Base-by-base conservation (phyloP, 2,797 vertebrate species). In the Borostomias antarcticus region DNA sequence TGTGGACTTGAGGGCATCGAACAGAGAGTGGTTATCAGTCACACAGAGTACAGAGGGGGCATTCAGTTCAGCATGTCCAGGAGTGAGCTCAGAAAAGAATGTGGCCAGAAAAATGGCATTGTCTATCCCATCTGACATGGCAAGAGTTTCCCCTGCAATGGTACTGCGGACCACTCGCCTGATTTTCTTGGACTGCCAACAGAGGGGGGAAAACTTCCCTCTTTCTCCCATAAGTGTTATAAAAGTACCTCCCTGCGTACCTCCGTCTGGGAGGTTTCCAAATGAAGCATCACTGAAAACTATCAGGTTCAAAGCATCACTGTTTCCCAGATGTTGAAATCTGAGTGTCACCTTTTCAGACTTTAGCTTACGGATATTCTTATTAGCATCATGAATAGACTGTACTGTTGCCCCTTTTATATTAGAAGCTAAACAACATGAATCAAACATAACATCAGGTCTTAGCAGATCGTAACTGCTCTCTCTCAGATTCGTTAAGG, bases 281-380 rank as follows among this genome's bases (percentile, higher is more conserved):
- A 57, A n/a, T 28, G 75, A 75, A 1, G 58, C 30, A 59, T 76
- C 71, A 63, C 76, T 62, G 60, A 76, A 73, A n/a, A 66, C 50
- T 8, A 76, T 47, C 2, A 66, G 13, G 30, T 73, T 67, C 45
- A 5, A n/a, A n/a, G n/a, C n/a, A n/a, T n/a, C 65, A 45, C n/a
- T 52, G 9, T 70, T 37, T 26, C 66, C 70, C 11, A 76, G 13
- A 43, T 69, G 25, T 35, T 72, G 68, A 61, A 76, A 80, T 25
- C 43, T 75, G 30, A 69, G 32, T 1, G 33, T 70, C 23, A 70
- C 66, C 2, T 76, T n/a, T 6, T 73, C 33, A 43, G 66, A 68
- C 21, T 70, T 72, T 0, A 70, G 29, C 68, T 66, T 67, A 56
- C 13, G 53, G 19, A 67, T 58, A 3, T 61, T 5, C 58, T 67